phyloP scores from a whole-genome alignment of 30 jellyfish, hydroid and myxozoan species.

The Aurelia aurita complex sp. Pacific region DNA sequence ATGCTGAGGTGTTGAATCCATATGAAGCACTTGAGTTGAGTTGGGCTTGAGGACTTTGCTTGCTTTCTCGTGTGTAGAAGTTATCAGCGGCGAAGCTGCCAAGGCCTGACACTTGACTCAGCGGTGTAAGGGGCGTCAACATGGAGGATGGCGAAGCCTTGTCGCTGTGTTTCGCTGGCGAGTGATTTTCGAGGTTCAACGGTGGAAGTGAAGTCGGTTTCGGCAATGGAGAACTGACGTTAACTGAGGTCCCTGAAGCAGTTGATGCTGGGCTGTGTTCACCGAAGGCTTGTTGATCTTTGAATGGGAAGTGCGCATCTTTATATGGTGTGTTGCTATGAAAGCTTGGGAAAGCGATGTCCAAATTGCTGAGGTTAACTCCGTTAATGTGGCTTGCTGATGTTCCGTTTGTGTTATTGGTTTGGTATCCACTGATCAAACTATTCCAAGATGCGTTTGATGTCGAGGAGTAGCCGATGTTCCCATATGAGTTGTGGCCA shows the following conservation, averaged over 20 bases:
- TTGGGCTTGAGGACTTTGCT: slow-evolving; percentile 89
- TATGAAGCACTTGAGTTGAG: slow-evolving; percentile 46
- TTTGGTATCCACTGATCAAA: slow-evolving; percentile 29
- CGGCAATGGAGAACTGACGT: slow-evolving; percentile 60
- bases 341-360: slow-evolving; percentile 69
- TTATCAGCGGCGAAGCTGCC: slow-evolving; percentile 87
- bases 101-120: slow-evolving; percentile 87
- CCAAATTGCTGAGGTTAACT: slow-evolving; percentile 50
- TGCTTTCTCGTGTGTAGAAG: slow-evolving; percentile 74
- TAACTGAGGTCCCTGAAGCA: slow-evolving; percentile 38
- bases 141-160: slow-evolving; percentile 95
- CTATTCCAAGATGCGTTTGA: slow-evolving; percentile 53
- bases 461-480: slow-evolving; percentile 48
- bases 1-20: slow-evolving; percentile 29
- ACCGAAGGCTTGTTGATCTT: slow-evolving; percentile 66
- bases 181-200: slow-evolving; percentile 65
- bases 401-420: slow-evolving; percentile 46
- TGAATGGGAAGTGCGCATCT: slow-evolving; percentile 66
- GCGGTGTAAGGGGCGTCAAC: slow-evolving; percentile 97
- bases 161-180: slow-evolving; percentile 87
- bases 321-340: slow-evolving; percentile 56
- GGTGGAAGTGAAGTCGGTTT: slow-evolving; percentile 90
- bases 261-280: slow-evolving; percentile 71
- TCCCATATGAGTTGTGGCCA: slow-evolving; percentile 28
- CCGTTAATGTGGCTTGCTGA: slow-evolving; percentile 48